Base-by-base conservation (phyloP, 37 sponge, comb jelly and placozoan species). In the Ephydatia muelleri region DNA sequence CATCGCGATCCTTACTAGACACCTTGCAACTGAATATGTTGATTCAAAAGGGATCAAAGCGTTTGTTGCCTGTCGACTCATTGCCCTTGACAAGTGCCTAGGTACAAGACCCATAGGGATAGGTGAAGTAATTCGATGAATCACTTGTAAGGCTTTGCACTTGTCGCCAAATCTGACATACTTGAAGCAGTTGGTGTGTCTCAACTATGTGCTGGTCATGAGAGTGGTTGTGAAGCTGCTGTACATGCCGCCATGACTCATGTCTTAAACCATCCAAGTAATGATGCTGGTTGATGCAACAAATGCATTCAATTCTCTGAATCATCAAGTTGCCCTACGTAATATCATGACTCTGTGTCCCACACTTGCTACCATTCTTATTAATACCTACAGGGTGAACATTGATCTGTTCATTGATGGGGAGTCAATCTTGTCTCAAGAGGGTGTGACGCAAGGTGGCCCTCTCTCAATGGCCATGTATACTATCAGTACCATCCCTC, bases 171-270 rank as follows among this genome's bases (percentile, higher is more conserved):
- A 27, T 38, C 65, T 27, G 83, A 86, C 40, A 80, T 91, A 3
- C 49, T 49, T 30, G 65, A 83, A n/a, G 87, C 81, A 65, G 86
- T 79, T 22, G 88, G 88, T 30, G 67, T 82, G 31, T n/a, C 80
- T n/a, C 88, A 92, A 65, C 72, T 87, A 31, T 84, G 86, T 68
- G 92, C 92, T 40, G 92, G 92, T 31, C 92, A 92, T 21, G 30
- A 67, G 40, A 33, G 65, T 33, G 84, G 89, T 19, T 79, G 80
- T 73, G 89, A 89, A 66, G 89, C 84, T 32, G 83, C 89, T 29
- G 73, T 89, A 3, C 81, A 83, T 84, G 89, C 84, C n/a, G n/a
- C n/a, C 30, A 57, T 79, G 75, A 38, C 66, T 14, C 4, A 76
- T 19, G 3, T 84, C 57, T 85, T 81, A 5, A 57, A 57, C 57